Base-by-base conservation (phyloP, 2,888 invertebrate genomes). In the Synanthedon myopaeformis region DNA sequence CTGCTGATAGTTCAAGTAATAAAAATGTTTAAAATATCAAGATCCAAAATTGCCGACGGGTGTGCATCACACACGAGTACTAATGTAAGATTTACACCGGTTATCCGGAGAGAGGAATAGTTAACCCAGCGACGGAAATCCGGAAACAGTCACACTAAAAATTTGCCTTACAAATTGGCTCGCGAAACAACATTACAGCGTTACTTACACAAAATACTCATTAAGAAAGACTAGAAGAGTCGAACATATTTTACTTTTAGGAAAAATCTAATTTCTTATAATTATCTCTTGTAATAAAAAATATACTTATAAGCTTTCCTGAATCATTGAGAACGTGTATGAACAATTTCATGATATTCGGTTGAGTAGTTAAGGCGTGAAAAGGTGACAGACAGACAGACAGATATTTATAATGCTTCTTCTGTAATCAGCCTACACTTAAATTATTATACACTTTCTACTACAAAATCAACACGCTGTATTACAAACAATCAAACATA, bases 81-180 rank as follows among this genome's bases (percentile, higher is more conserved):
- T 75, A 83, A 85, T 76, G 82, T 82, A 81, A 85, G 82, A 85
- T 84, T 84, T 83, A 85, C 82, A 70, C 79, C 71, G 80, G 79
- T 76, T 76, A 83, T 82, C 85, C 85, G 83, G 81, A 63, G 48
- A 50, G 70, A 74, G 72, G 71, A 73, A 76, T 73, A 78, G 76
- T 75, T 75, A 67, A 61, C 72, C 69, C 61, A 68, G 67, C 71
- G 76, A 56, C 61, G 67, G 82, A 83, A 67, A 66, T 83, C 83
- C 84, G 81, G 69, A 41, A 3, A 42, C 58, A 63, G 69, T 66
- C 66, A 62, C 73, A 68, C 74, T 79, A 82, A 81, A 81, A 81
- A 81, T 81, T 80, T 76, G 74, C 74, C 59, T 74, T 62, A 72
- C 79, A 74, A 79, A 80, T 80, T 74, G 70, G 65, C 65, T 49